Evolutionary conservation across 1,140 invertebrate species (phyloP), one percentile per base, ranked within the genome.

Genomic region (Listronotus oregonensis): DNA sequence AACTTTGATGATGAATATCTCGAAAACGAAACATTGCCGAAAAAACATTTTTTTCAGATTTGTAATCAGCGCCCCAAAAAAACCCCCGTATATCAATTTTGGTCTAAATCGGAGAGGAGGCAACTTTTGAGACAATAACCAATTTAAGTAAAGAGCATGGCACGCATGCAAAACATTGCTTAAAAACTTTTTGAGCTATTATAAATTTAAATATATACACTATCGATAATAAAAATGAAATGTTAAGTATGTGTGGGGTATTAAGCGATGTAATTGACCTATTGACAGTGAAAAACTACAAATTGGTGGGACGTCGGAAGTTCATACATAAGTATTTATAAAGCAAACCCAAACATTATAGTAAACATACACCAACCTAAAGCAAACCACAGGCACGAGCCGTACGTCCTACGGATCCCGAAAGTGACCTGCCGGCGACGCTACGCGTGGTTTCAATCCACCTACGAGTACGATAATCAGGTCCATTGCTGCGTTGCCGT

Each of bases 331-430:
- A 12, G n/a, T 43, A 61, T 51, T 42, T 52, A 52, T 51, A 51
- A 61, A 51, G 11, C 49, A n/a, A 61, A 50, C 46, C 34, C 47
- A 50, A 61, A 63, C 39, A 18, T 21, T 27, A 50, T 18, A 18
- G 21, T 18, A 63, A 51, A 63, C 50, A 54, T 11, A 47, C 40
- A 47, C 42, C 47, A 32, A 63, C 37, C 42, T 12, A 37, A 59
- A 49, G 40, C 40, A 42, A 63, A 54, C 50, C 60, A 63, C 60
- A 50, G 60, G 15, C 51, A 55, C 60, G 60, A 52, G 50, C 40
- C 8, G n/a, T 42, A 46, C 60, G 32, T 63, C 60, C 60, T 49
- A 63, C 60, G 51, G 51, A 34, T 63, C 58, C 58, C 58, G 43
- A 47, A 60, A 49, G 14, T 61, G 58, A 61, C 43, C 58, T 46